phyloP scores from a whole-genome alignment of 2,888 invertebrate species.

The Thecocarcelia acutangulata region DNA sequence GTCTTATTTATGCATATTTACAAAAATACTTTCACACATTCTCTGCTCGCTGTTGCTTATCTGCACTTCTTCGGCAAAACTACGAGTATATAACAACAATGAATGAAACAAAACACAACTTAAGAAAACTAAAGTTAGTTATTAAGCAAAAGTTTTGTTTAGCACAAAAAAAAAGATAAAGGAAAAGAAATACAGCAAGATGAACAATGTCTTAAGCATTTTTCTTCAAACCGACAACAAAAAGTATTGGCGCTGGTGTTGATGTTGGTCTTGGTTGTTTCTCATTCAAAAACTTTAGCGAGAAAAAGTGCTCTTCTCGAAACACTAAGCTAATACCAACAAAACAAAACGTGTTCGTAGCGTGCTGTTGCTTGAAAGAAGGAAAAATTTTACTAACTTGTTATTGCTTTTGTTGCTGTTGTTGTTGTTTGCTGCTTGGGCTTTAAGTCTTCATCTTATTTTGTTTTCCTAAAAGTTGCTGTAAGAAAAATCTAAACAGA shows the following conservation, averaged over 20 bases:
- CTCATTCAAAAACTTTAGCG: conserved; percentile 5
- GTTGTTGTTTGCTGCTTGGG: conserved; percentile 18
- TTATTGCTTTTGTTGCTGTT: conserved; percentile 7
- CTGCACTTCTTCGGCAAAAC: conserved; percentile 16
- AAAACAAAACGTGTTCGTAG: neutral
- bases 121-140: conserved; percentile 48
- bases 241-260: neutral
- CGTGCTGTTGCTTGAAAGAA: neutral
- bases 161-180: no score
- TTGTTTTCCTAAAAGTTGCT: conserved; percentile 24
- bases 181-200: conserved; percentile 6
- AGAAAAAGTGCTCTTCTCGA: conserved; percentile 18
- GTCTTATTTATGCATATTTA: conserved; percentile 37
- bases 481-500: conserved; percentile 56
- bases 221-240: conserved; percentile 30
- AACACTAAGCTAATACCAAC: conserved; percentile 12
- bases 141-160: conserved; percentile 44
- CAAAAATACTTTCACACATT: conserved; percentile 7
- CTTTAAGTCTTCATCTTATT: conserved; percentile 35
- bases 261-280: conserved; percentile 17
- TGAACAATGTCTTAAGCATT: conserved; percentile 37
- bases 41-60: neutral
- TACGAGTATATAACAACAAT: conserved; percentile 26
- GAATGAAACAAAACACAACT: conserved; percentile 24
- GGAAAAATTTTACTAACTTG: conserved; percentile 18